phyloP scores from a whole-genome alignment of 2,888 invertebrate species.

The Eudemis profundana region DNA sequence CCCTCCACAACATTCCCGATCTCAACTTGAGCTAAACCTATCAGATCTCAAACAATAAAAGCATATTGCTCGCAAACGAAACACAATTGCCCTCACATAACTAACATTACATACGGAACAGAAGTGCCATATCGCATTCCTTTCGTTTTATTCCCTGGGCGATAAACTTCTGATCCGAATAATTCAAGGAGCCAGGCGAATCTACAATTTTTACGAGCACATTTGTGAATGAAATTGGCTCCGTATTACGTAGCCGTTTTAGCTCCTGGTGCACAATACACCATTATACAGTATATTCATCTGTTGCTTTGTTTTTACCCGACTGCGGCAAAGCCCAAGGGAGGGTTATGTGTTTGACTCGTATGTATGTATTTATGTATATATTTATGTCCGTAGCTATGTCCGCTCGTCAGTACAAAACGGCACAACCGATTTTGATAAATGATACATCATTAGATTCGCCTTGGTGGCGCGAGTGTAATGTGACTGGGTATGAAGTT shows the following conservation, averaged over 20 bases:
- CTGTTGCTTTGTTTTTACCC: too few species aligned
- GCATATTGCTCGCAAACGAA: neutral
- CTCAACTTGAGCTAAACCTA: neutral
- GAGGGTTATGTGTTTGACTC: too few species aligned
- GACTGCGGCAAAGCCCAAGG: too few species aligned
- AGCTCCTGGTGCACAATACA: neutral
- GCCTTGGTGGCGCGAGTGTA: too few species aligned
- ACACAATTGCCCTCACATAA: neutral
- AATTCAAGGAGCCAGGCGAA: constrained; percentile 20
- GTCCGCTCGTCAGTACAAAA: too few species aligned
- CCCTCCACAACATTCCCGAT: too few species aligned
- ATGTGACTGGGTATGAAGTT: too few species aligned
- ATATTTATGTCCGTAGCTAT: too few species aligned
- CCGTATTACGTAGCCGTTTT: constrained; percentile 15
- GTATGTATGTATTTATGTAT: too few species aligned
- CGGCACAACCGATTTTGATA: too few species aligned
- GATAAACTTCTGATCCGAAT: constrained; percentile 38
- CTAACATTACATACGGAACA: neutral
- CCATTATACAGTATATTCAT: neutral
- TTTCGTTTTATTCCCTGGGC: constrained; percentile 20
- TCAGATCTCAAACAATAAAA: neutral
- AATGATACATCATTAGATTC: too few species aligned
- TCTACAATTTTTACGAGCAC: constrained; percentile 31
- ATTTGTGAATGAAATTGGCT: constrained; percentile 17
- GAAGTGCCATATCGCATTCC: constrained; percentile 10